phyloP scores from a whole-genome alignment of 2,797 vertebrate genomes.

The Sarcophilus harrisii region DNA sequence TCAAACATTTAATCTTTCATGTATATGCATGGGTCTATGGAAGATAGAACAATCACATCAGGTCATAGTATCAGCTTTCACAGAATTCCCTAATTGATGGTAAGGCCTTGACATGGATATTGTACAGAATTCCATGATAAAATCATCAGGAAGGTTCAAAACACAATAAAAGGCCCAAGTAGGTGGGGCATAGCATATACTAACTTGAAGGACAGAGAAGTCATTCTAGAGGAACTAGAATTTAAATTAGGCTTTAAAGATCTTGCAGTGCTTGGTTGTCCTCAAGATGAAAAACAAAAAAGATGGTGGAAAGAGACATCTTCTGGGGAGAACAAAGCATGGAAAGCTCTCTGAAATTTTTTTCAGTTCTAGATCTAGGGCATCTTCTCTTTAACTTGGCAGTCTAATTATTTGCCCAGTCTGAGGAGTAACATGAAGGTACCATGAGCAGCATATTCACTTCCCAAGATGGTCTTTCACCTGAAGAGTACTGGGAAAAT shows the following conservation, averaged over 20 bases:
- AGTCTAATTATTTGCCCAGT: not conserved
- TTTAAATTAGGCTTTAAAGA: not conserved
- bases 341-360: not conserved
- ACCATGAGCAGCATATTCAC: not conserved
- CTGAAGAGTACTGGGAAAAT: not conserved
- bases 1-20: not conserved
- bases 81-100: not conserved
- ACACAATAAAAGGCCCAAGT: not conserved
- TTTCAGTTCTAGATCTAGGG: not conserved
- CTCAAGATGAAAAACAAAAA: not conserved
- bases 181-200: not conserved
- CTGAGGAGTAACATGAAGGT: not conserved
- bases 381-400: not conserved
- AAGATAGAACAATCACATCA: not conserved
- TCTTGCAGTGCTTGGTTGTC: not conserved
- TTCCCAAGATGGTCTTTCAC: not conserved
- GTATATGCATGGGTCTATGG: not conserved
- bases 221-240: not conserved
- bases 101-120: not conserved
- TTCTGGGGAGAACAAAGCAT: not conserved
- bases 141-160: not conserved
- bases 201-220: not conserved
- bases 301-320: not conserved
- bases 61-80: not conserved
- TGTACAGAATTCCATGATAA: not conserved